phyloP scores from a whole-genome alignment of 2,113 vertebrate species.

The Syngnathoides biaculeatus region DNA sequence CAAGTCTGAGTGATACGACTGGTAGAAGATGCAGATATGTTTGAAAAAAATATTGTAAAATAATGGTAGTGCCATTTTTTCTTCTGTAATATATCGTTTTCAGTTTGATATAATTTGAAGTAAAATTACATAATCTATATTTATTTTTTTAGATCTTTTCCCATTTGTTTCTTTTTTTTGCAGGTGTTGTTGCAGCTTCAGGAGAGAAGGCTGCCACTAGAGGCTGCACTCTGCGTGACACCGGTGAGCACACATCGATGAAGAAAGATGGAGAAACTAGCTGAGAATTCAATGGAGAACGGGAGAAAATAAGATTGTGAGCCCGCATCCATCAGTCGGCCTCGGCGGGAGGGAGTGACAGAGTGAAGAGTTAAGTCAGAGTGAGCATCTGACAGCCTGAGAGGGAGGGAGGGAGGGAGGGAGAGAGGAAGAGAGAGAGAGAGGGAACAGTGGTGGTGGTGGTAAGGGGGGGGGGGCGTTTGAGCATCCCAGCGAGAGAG shows the following conservation, averaged over 20 bases:
- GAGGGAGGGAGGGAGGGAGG: slow-evolving; percentile 31
- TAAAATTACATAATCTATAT: background rate
- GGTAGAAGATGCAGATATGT: too few relatives aligned
- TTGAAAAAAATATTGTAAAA: too few relatives aligned
- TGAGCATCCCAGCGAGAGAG: slow-evolving; percentile 15
- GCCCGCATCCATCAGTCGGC: slow-evolving; percentile 30
- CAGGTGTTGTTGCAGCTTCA: slow-evolving; percentile 4
- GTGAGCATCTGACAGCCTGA: slow-evolving; percentile 37
- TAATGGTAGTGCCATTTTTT: too few relatives aligned
- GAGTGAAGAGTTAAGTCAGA: slow-evolving; percentile 36
- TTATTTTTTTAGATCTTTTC: background rate
- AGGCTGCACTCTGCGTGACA: slow-evolving; percentile 68
- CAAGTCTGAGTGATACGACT: too few relatives aligned
- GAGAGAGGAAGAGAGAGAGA: slow-evolving; percentile 19
- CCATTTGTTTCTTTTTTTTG: background rate
- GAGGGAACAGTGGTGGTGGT: slow-evolving; percentile 7
- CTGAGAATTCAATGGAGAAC: slow-evolving; percentile 48
- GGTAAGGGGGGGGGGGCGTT: slow-evolving; percentile 16
- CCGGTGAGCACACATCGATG: slow-evolving; percentile 50
- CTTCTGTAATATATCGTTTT: too few relatives aligned
- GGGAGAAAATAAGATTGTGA: slow-evolving; percentile 41
- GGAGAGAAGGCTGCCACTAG: slow-evolving; percentile 64
- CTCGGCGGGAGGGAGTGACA: slow-evolving; percentile 35
- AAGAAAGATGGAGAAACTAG: slow-evolving; percentile 34
- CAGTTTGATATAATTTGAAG: too few relatives aligned